Evolutionary conservation across 2,888 invertebrate genomes (phyloP).

Genomic region (Rhagonycha fulva): DNA sequence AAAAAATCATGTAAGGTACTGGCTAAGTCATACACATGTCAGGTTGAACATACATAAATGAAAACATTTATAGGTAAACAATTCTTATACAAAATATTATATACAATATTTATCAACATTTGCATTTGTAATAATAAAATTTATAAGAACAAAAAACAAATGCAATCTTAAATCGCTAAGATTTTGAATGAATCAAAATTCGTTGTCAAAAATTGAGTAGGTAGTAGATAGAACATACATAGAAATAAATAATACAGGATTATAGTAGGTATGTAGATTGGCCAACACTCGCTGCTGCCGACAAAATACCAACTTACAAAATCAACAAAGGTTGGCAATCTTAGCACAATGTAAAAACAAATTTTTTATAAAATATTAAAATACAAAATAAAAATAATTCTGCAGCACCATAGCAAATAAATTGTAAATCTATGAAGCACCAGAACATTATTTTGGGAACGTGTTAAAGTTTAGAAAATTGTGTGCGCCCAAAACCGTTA

Average conservation of each 20-base stretch:
- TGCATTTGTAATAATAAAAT: slow-evolving; percentile 20
- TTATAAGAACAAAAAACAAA: not conserved
- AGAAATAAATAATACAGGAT: slow-evolving; percentile 15
- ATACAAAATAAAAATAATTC: slow-evolving; percentile 40
- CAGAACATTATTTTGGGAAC: slow-evolving; percentile 48
- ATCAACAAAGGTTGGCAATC: not conserved
- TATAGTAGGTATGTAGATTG: not conserved
- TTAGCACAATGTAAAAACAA: not conserved
- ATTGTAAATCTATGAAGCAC: slow-evolving; percentile 51
- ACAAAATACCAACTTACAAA: slow-evolving; percentile 40
- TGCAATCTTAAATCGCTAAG: not conserved
- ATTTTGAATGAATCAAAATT: slow-evolving; percentile 34
- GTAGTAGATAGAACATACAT: slow-evolving; percentile 1
- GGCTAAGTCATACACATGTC: slow-evolving; percentile 46
- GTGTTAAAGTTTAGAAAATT: slow-evolving; percentile 51
- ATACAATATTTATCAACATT: slow-evolving; percentile 26
- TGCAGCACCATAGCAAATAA: slow-evolving; percentile 52
- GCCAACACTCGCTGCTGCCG: not conserved
- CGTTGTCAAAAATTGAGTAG: slow-evolving; percentile 38
- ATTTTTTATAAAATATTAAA: slow-evolving; percentile 26
- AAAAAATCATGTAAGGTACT: slow-evolving; percentile 38
- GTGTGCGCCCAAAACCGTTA: slow-evolving; percentile 19
- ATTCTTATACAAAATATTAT: slow-evolving; percentile 28
- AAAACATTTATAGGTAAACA: not conserved
- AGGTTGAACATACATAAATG: slow-evolving; percentile 39